A percentile compares a stretch with the other conserved stretches of the same genome.
Conservation (phyloP, 2,888 invertebrate genomes). For the Zygothrica quintamaculata region DNA sequence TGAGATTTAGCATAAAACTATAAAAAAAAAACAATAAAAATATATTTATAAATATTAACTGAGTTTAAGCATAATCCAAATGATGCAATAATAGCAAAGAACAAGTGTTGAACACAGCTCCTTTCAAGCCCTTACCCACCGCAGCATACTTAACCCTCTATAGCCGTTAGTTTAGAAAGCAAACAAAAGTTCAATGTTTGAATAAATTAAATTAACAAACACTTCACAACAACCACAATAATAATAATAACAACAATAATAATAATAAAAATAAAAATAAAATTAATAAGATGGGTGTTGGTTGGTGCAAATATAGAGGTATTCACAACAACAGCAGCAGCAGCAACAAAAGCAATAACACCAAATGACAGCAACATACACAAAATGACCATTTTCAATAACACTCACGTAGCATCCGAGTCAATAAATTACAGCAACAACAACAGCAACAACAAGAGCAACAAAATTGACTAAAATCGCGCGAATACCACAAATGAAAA, state of each 20-base stretch:
- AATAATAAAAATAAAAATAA: slow-evolving; percentile 36
- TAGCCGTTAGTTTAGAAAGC: slow-evolving; percentile 52
- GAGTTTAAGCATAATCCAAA: no score
- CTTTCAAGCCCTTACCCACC: no score
- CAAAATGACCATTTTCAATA: slow-evolving; percentile 76
- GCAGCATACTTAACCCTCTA: no score
- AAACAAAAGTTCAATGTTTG: slow-evolving; percentile 76
- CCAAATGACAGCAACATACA: slow-evolving; percentile 46
- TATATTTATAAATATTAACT: no score
- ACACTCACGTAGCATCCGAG: slow-evolving; percentile 77
- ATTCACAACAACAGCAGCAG: slow-evolving; percentile 16
- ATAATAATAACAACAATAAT: slow-evolving; percentile 25
- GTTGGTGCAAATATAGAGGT: no score
- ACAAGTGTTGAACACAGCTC: no score
- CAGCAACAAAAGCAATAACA: slow-evolving; percentile 22
- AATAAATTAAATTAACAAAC: slow-evolving; percentile 62
- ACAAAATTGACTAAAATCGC: no score
- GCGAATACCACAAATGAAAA: slow-evolving; percentile 49
- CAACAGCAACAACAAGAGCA: slow-evolving; percentile 21
- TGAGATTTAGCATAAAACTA: slow-evolving; percentile 63
- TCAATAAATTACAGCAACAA: slow-evolving; percentile 67
- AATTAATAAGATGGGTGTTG: no score
- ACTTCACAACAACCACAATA: slow-evolving; percentile 24
- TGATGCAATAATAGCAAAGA: slow-evolving; percentile 1
- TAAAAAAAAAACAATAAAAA: slow-evolving; percentile 29